A percentile compares a stretch with the other conserved stretches of the same genome.
phyloP scores from a whole-genome alignment of 2,888 invertebrate species.

The Zygaena filipendulae region DNA sequence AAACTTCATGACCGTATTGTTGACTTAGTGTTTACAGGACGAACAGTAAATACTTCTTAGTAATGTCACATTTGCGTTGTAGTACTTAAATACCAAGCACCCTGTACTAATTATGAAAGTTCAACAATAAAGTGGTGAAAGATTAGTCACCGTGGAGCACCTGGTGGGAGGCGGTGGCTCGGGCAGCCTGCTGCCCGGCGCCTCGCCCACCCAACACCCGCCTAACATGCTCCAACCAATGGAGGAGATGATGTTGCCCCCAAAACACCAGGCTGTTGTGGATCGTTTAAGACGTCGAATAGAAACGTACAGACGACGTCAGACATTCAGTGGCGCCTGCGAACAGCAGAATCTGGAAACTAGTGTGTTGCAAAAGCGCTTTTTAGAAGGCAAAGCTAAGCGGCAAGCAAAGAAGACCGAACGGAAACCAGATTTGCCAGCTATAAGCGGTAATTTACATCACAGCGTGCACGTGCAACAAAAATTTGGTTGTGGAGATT shows the following conservation, averaged over 20 bases:
- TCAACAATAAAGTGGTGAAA: constrained; percentile 46
- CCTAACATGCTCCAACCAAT: constrained; percentile 73
- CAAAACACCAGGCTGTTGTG: constrained; percentile 86
- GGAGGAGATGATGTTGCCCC: constrained; percentile 79
- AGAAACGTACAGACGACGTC: too few relatives aligned
- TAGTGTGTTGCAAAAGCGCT: constrained; percentile 86
- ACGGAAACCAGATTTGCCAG: constrained; percentile 55
- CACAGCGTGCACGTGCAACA: constrained; percentile 88
- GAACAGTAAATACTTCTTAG: constrained; percentile 38
- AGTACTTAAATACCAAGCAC: constrained; percentile 38
- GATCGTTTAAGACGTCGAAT: constrained; percentile 82
- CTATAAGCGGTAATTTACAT: constrained; percentile 68
- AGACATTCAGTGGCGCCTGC: constrained; percentile 86
- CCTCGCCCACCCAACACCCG: constrained; percentile 69
- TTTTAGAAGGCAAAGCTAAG: constrained; percentile 91
- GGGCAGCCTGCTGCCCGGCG: constrained; percentile 73
- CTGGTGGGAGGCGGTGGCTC: constrained; percentile 80
- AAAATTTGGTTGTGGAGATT: constrained; percentile 80
- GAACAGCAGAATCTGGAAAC: constrained; percentile 94
- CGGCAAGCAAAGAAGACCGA: constrained; percentile 85
- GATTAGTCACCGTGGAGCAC: constrained; percentile 74
- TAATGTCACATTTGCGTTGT: constrained; percentile 43
- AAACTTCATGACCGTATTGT: too few relatives aligned
- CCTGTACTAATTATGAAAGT: constrained; percentile 24
- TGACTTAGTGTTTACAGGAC: too few relatives aligned